These are phyloP conservation scores for Aphelocoma californica DNA, from an alignment of 2,797 vertebrate genomes.

Conservation along the genomic window DNA sequence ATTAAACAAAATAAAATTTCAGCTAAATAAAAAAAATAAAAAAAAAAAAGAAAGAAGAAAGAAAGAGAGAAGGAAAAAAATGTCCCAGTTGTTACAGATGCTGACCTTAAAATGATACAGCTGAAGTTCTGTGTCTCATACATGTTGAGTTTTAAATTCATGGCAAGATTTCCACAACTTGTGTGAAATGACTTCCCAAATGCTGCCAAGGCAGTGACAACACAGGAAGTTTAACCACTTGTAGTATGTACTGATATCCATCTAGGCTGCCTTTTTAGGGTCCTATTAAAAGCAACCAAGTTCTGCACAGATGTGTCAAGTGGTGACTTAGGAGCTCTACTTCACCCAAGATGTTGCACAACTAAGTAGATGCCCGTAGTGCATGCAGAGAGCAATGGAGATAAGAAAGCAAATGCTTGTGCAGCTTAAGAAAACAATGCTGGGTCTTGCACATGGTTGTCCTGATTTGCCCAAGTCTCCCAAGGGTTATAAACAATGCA, in stretches of 20 bases:
- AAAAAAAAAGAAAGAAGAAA: no score
- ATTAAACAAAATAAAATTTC: constrained; percentile 1
- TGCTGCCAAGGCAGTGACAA: background rate
- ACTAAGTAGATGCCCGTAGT: background rate
- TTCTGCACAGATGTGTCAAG: background rate
- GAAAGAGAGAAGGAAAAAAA: background rate
- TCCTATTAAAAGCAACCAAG: background rate
- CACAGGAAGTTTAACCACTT: background rate
- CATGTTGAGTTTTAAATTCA: background rate
- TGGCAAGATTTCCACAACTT: background rate
- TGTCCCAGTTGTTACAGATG: background rate
- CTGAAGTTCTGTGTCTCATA: background rate
- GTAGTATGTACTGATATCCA: background rate
- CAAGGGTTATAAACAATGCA: background rate
- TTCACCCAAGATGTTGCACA: background rate
- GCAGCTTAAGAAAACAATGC: background rate
- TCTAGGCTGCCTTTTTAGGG: background rate
- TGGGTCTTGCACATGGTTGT: background rate
- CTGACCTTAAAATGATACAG: background rate
- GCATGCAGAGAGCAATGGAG: background rate
- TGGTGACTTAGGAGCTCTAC: background rate
- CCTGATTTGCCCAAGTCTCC: constrained; percentile 1
- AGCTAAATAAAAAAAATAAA: background rate
- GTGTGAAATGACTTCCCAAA: background rate
- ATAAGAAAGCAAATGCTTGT: background rate